Base-by-base conservation (phyloP, 2,888 invertebrate species). In the Cataglyphis albicans region DNA sequence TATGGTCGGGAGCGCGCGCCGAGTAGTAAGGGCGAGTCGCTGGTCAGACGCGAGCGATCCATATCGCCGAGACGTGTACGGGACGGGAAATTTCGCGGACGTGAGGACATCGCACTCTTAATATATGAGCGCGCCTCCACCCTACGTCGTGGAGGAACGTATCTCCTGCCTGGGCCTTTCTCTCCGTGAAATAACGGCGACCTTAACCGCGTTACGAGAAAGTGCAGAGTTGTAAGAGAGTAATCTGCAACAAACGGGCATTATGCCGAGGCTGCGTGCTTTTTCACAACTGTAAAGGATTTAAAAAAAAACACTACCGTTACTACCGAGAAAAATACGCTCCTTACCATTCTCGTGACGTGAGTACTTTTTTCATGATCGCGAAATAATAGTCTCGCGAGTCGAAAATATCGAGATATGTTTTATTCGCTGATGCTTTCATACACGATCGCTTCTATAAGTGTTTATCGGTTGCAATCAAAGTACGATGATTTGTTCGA, bases 71-170 rank as follows among this genome's bases (percentile, higher is more conserved):
- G 48, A 82, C 67, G 67, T 76, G 67, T 25, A 52, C n/a, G 63
- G 63, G 57, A 63, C 82, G 74, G 83, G 21, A 82, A 55, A 84
- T 82, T 75, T 38, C 68, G 70, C 21, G 82, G 38, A 75, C 84
- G 57, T 75, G 82, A 82, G 65, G 35, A 74, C 68, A 82, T 82
- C 75, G 75, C 68, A 35, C 48, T 75, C 57, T 41, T 84, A 70
- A 82, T 75, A 75, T 68, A 84, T 44, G 72, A 35, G 44, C 21
- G 25, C 6, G 5, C 48, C 18, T 48, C 18, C 18, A 48, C 48
- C 48, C 18, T 48, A 18, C 18, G 6, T 48, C 48, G 41, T 21
- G 15, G 44, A 7, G 10, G 18, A 68, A 70, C 35, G 57, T 59
- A 67, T 67, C 32, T 67, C 10, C 59, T 12, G 73, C 35, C 32